Conservation (phyloP, 1,140 invertebrate species). For the Meloidogyne exigua region DNA sequence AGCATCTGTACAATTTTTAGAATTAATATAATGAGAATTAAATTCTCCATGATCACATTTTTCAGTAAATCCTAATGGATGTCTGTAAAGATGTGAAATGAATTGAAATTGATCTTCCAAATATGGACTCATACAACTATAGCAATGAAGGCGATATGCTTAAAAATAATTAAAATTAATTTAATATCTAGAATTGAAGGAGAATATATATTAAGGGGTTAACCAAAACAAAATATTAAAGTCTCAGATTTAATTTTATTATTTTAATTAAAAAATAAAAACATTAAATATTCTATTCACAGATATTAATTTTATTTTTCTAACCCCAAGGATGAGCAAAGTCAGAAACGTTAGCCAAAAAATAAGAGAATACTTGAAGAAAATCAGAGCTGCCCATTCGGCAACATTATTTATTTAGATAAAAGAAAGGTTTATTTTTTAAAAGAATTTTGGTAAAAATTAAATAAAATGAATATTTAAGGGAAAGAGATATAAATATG, state of each 20-base stretch:
- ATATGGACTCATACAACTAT: slow-evolving; percentile 60
- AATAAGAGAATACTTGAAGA: slow-evolving; percentile 27
- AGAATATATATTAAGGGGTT: too few species aligned
- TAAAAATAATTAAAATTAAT: slow-evolving; percentile 33
- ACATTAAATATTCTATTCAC: too few species aligned
- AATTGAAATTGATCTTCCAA: slow-evolving; percentile 61
- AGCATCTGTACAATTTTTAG: slow-evolving; percentile 62
- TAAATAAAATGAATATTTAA: slow-evolving; percentile 9
- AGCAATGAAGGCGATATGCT: slow-evolving; percentile 61
- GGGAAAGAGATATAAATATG: neutral
- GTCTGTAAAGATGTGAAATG: slow-evolving; percentile 58
- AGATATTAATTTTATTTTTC: neutral
- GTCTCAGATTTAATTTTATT: too few species aligned
- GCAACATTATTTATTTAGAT: neutral
- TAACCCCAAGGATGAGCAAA: slow-evolving; percentile 26
- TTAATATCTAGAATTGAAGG: too few species aligned
- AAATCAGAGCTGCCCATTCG: slow-evolving; percentile 23
- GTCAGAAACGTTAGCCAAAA: slow-evolving; percentile 27
- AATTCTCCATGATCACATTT: slow-evolving; percentile 58
- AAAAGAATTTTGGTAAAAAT: neutral
- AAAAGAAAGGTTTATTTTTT: neutral
- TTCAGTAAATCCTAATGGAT: slow-evolving; percentile 54
- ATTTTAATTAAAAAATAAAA: too few species aligned
- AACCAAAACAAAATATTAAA: too few species aligned
- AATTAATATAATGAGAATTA: slow-evolving; percentile 51